phyloP scores from a whole-genome alignment of 2,888 invertebrate genomes.

The Parnassius mnemosyne region DNA sequence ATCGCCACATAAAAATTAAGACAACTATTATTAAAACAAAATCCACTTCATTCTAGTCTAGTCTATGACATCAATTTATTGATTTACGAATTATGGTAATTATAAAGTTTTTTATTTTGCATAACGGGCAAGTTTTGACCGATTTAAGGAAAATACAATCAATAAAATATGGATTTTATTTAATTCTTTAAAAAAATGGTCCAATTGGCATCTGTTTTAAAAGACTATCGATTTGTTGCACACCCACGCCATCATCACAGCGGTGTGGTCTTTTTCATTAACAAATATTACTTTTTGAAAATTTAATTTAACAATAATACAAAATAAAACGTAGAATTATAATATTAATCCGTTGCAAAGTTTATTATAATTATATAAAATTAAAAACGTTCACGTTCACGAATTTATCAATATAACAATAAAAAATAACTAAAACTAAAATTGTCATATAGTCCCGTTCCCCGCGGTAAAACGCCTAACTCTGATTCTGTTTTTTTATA shows the following conservation, averaged over 20 bases:
- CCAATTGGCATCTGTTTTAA: slow-evolving; percentile 14
- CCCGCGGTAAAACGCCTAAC: no score
- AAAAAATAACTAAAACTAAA: no score
- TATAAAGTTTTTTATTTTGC: slow-evolving; percentile 8
- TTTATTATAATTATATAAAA: no score
- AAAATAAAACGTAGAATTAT: no score
- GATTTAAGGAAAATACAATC: slow-evolving; percentile 18
- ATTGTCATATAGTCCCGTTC: no score
- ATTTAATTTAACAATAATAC: background rate
- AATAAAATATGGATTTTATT: slow-evolving; percentile 22
- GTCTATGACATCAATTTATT: slow-evolving; percentile 12
- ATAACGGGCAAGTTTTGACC: slow-evolving; percentile 9
- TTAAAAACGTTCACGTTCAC: no score
- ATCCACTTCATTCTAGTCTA: background rate
- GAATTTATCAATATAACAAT: no score
- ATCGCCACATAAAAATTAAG: no score
- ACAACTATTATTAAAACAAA: no score
- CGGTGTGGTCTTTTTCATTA: slow-evolving; percentile 3
- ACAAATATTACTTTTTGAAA: slow-evolving; percentile 3
- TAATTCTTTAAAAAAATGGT: background rate
- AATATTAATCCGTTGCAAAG: no score
- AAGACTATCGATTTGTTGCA: slow-evolving; percentile 15
- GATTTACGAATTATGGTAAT: slow-evolving; percentile 20
- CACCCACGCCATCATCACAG: slow-evolving; percentile 16
- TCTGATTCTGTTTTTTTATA: no score